These are phyloP conservation scores for Stylophora pistillata DNA, from an alignment of 64 coral and sea anemone species.

Conservation along the genomic window DNA sequence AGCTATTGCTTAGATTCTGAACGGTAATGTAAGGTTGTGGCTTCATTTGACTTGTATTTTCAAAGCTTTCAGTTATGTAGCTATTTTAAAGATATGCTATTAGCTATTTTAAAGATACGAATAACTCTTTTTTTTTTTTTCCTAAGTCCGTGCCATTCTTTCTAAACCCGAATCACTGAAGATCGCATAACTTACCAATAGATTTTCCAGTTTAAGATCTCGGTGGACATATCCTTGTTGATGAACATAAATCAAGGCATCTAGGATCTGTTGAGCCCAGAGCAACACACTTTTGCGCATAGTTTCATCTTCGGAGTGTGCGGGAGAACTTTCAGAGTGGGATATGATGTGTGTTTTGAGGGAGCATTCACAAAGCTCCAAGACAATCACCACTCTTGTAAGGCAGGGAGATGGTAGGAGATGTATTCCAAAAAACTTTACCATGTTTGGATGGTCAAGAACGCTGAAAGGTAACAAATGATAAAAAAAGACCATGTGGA, in stretches of 20 bases:
- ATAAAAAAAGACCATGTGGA: too few species aligned
- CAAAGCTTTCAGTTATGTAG: too few species aligned
- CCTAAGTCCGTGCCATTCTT: too few species aligned
- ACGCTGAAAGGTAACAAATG: background rate
- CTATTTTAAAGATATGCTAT: too few species aligned
- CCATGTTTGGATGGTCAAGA: background rate
- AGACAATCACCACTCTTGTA: background rate
- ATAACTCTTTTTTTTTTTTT: too few species aligned
- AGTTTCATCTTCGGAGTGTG: background rate
- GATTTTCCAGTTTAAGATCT: constrained; percentile 49
- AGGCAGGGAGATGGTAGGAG: too few species aligned
- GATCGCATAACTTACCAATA: constrained; percentile 8
- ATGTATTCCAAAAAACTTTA: too few species aligned
- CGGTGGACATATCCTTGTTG: background rate
- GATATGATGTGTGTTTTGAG: background rate
- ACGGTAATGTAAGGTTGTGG: too few species aligned
- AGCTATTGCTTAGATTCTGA: too few species aligned
- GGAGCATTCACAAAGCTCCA: background rate
- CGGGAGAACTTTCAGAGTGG: background rate
- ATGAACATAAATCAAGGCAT: background rate
- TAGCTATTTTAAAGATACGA: too few species aligned
- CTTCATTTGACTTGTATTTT: too few species aligned
- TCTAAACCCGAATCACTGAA: too few species aligned
- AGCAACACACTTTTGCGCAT: background rate
- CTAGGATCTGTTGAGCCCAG: background rate